A percentile compares a stretch with the other conserved stretches of the same genome.
phyloP scores from a whole-genome alignment of 2,888 invertebrate genomes.

The Priocnemis perturbator region DNA sequence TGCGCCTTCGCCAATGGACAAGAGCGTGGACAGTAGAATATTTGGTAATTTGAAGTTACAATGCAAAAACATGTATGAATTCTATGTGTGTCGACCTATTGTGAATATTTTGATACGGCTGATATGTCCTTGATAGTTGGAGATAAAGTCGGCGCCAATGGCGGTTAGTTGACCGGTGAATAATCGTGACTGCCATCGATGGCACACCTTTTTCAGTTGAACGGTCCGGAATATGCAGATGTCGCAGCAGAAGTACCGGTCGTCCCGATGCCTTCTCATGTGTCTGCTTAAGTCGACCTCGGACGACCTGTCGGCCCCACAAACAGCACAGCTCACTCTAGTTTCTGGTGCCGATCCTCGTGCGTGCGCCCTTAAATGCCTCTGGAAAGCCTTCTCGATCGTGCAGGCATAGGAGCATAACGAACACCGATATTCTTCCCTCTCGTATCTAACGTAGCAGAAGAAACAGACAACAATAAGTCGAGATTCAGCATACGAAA shows the following conservation, averaged over 20 bases:
- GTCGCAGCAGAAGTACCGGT: conserved; percentile 77
- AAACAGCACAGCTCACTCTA: conserved; percentile 77
- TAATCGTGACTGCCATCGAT: background rate
- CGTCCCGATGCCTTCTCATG: conserved; percentile 77
- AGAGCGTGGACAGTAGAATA: no score
- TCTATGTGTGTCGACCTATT: no score
- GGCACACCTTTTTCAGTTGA: conserved; percentile 77
- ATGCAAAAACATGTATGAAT: no score
- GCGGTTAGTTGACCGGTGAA: no score
- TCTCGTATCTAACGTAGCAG: conserved; percentile 73
- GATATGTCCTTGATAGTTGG: no score
- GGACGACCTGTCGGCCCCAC: conserved; percentile 77
- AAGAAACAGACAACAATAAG: conserved; percentile 24
- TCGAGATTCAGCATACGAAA: conserved; percentile 14
- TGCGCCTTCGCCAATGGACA: no score
- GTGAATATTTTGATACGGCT: no score
- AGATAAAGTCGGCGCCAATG: no score
- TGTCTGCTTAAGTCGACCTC: conserved; percentile 77
- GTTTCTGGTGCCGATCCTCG: conserved; percentile 72
- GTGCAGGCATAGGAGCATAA: conserved; percentile 78
- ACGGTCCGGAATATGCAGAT: conserved; percentile 78
- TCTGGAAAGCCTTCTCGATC: conserved; percentile 77
- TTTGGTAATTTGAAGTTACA: no score
- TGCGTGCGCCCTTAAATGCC: conserved; percentile 76
- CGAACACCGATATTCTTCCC: conserved; percentile 78